These are phyloP conservation scores for Lamellibrachia luymesi DNA, from an alignment of 1,140 invertebrate genomes.

Conservation along the genomic window DNA sequence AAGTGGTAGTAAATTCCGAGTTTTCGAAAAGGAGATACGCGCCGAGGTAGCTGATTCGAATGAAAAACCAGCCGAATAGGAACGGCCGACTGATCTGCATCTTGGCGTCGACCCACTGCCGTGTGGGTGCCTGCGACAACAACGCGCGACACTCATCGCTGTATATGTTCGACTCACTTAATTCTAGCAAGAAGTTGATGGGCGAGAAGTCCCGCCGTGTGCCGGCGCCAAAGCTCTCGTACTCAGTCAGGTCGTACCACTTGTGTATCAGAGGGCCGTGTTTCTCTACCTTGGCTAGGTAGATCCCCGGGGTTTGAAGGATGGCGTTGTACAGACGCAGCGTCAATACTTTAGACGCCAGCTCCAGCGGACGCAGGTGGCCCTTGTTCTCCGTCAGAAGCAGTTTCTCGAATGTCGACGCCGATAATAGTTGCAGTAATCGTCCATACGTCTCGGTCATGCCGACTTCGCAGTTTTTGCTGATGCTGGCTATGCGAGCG, in stretches of 20 bases:
- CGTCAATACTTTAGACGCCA: conserved; percentile 2
- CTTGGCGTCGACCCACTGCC: conserved; percentile 9
- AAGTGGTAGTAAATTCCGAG: neutral
- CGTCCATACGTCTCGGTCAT: conserved; percentile 1
- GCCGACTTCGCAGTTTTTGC: neutral
- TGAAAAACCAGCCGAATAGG: neutral
- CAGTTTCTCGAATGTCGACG: neutral
- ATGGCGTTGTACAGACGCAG: conserved; percentile 14
- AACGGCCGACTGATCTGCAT: neutral
- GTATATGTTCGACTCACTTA: neutral
- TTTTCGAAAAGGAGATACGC: neutral
- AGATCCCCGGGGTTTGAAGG: conserved; percentile 13
- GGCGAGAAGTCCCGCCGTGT: conserved; percentile 13
- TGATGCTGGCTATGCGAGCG: neutral
- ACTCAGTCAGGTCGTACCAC: conserved; percentile 24
- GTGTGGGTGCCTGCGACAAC: neutral
- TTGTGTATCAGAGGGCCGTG: neutral
- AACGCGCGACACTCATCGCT: neutral
- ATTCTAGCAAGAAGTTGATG: conserved; percentile 2
- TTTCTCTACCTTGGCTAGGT: conserved; percentile 12
- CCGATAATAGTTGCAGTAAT: conserved; percentile 1
- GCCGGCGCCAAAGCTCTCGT: neutral
- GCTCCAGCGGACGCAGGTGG: conserved; percentile 18
- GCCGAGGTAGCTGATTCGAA: neutral
- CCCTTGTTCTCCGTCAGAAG: neutral